Conservation (phyloP, 1,140 invertebrate genomes). For the Caerostris darwini region DNA sequence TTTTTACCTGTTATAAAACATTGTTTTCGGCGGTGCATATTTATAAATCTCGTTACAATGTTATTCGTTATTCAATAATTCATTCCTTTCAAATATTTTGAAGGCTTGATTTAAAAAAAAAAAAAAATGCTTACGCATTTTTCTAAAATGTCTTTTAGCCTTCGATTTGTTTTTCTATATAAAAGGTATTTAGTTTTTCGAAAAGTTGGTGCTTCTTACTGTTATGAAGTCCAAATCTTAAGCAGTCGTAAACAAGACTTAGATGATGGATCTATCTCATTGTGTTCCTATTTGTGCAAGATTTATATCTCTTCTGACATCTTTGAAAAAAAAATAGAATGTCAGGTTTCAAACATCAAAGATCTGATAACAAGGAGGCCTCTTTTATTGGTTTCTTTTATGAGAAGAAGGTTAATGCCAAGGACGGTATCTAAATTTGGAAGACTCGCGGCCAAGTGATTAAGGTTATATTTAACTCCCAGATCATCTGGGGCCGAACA, state of each 20-base stretch:
- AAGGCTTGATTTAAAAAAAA: too few relatives aligned
- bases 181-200: too few relatives aligned
- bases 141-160: too few relatives aligned
- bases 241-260: background rate
- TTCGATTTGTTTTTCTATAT: too few relatives aligned
- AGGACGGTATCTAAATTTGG: constrained; percentile 67
- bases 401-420: constrained; percentile 68
- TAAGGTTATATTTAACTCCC: constrained; percentile 24
- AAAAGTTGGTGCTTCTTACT: background rate
- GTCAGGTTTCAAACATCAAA: constrained; percentile 15
- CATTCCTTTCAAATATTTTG: too few relatives aligned
- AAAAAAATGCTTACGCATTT: too few relatives aligned
- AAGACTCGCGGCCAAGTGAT: constrained; percentile 35
- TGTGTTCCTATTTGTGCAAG: constrained; percentile 36
- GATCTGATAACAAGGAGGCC: constrained; percentile 30
- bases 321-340: constrained; percentile 45
- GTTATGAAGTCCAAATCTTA: background rate
- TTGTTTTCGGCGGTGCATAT: too few relatives aligned
- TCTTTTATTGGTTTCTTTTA: constrained; percentile 49
- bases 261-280: background rate
- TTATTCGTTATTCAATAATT: too few relatives aligned
- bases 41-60: too few relatives aligned
- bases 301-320: constrained; percentile 40
- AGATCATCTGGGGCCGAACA: background rate
- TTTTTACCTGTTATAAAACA: too few relatives aligned